phyloP scores from a whole-genome alignment of 2,888 invertebrate genomes.

The Tribolium freemani region DNA sequence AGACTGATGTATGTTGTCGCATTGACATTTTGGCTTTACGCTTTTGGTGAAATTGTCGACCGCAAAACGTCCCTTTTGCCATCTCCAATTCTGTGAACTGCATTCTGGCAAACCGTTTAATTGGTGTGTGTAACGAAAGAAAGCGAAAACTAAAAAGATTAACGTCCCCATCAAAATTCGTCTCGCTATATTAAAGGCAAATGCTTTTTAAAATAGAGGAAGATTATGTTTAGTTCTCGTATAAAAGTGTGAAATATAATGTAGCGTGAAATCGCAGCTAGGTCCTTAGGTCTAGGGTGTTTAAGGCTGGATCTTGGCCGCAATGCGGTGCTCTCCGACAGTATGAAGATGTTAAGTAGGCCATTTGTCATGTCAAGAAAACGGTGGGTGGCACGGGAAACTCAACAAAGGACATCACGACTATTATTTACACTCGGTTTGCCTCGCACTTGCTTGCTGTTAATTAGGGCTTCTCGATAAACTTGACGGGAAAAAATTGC shows the following conservation, averaged over 20 bases:
- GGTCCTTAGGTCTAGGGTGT: conserved; percentile 16
- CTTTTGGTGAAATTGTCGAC: conserved; percentile 38
- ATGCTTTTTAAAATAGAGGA: conserved; percentile 35
- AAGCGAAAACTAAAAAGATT: conserved; percentile 18
- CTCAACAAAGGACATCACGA: conserved; percentile 55
- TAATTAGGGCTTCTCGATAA: conserved; percentile 25
- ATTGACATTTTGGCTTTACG: conserved; percentile 32
- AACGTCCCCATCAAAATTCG: conserved; percentile 34
- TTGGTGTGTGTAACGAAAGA: conserved; percentile 6
- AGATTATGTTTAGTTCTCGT: conserved; percentile 38
- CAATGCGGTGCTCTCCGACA: conserved; percentile 42
- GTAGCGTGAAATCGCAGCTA: conserved; percentile 35
- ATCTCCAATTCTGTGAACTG: conserved; percentile 14
- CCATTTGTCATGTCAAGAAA: conserved; percentile 66
- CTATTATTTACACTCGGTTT: conserved; percentile 40
- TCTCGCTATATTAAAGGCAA: conserved; percentile 29
- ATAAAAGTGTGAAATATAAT: conserved; percentile 45
- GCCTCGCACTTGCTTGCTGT: conserved; percentile 28
- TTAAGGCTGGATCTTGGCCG: conserved; percentile 44
- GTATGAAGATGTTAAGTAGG: conserved; percentile 59
- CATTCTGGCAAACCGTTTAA: conserved; percentile 13
- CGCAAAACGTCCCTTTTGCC: conserved; percentile 24
- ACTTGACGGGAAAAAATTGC: background rate
- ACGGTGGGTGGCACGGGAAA: conserved; percentile 65
- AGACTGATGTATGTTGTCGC: conserved; percentile 40